These are phyloP conservation scores for Drosophila suboccidentalis DNA, from an alignment of 2,888 invertebrate species.

Conservation along the genomic window DNA sequence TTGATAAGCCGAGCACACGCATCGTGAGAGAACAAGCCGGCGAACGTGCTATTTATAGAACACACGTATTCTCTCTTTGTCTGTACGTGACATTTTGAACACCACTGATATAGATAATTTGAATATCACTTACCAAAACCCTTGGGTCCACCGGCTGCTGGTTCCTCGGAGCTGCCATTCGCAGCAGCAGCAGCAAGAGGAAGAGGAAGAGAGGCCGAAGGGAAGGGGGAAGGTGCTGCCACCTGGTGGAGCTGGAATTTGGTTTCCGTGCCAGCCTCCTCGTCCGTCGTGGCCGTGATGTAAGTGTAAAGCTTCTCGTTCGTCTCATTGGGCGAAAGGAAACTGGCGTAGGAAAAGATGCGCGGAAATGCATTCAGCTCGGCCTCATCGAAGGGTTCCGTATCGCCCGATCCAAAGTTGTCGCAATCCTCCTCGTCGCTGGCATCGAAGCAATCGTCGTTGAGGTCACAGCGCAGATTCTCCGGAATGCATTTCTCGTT, in stretches of 20 bases:
- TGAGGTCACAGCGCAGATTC: constrained; percentile 88
- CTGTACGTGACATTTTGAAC: too few species aligned
- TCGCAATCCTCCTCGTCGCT: constrained; percentile 88
- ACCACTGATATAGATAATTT: too few species aligned
- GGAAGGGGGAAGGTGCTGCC: constrained; percentile 42
- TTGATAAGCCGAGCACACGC: too few species aligned
- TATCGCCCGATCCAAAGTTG: constrained; percentile 86
- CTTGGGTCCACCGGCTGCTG: constrained; percentile 66
- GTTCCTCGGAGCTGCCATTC: constrained; percentile 69
- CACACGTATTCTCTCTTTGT: too few species aligned
- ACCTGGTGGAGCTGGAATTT: constrained; percentile 73
- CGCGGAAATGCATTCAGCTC: constrained; percentile 80
- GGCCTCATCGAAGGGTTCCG: constrained; percentile 79
- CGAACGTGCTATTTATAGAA: too few species aligned
- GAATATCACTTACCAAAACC: constrained; percentile 72
- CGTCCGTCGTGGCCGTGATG: constrained; percentile 78
- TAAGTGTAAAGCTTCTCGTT: constrained; percentile 78
- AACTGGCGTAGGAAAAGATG: constrained; percentile 83
- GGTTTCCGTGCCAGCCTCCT: constrained; percentile 72
- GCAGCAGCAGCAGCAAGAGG: neutral
- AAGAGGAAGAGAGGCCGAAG: neutral
- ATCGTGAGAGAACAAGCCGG: too few species aligned
- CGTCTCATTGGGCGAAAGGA: constrained; percentile 82
- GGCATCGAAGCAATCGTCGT: constrained; percentile 88
- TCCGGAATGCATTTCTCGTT: constrained; percentile 87